phyloP scores from a whole-genome alignment of 1,140 invertebrate genomes.

The Zaprionus inermis region DNA sequence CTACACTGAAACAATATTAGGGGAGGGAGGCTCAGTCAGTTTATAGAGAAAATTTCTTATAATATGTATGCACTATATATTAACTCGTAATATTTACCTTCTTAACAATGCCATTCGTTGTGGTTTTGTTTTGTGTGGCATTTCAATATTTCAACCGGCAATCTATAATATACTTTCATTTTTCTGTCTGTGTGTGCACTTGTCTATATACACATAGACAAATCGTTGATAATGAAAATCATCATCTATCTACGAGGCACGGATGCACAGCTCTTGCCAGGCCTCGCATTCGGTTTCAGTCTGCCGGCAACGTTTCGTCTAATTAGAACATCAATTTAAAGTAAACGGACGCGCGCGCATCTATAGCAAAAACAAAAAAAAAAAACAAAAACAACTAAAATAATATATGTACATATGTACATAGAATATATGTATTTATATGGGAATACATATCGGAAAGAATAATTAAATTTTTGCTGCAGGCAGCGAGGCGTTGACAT shows the following conservation, averaged over 20 bases:
- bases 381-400: constrained; percentile 23
- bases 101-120: constrained; percentile 8
- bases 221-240: constrained; percentile 57
- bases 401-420: not conserved
- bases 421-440: not conserved
- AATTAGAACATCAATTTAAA: constrained; percentile 74
- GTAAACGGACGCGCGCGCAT: constrained; percentile 44
- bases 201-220: constrained; percentile 18
- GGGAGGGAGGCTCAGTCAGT: not conserved
- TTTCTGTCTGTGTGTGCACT: not conserved
- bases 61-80: not conserved
- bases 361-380: constrained; percentile 27
- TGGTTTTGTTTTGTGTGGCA: constrained; percentile 5
- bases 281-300: constrained; percentile 55
- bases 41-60: not conserved
- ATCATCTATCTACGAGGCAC: constrained; percentile 19
- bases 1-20: constrained; percentile 1
- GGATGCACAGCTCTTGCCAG: constrained; percentile 25
- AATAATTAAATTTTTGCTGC: constrained; percentile 19
- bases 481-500: constrained; percentile 3
- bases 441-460: not conserved
- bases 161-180: not conserved
- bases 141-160: constrained; percentile 5
- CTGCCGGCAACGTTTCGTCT: constrained; percentile 65
- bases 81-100: constrained; percentile 2